phyloP scores from a whole-genome alignment of 1,140 invertebrate species.

The Chionoecetes opilio region DNA sequence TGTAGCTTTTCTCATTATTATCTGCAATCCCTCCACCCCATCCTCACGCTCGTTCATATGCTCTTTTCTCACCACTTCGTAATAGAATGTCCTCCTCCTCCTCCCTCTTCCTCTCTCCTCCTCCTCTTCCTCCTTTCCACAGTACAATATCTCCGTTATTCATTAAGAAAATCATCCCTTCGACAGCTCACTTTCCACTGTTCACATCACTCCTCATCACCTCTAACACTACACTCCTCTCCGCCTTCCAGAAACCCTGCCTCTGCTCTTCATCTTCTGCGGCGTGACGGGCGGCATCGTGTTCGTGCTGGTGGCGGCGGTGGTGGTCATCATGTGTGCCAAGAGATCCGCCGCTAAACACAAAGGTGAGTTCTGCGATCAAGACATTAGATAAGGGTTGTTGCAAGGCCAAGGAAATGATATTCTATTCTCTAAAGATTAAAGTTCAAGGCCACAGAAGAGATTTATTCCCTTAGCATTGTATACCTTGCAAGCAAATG shows the following conservation, averaged over 20 bases:
- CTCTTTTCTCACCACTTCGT: neutral
- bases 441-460: too few relatives aligned
- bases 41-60: neutral
- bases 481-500: too few relatives aligned
- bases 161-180: too few relatives aligned
- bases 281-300: slow-evolving; percentile 79
- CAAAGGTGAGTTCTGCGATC: too few relatives aligned
- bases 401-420: too few relatives aligned
- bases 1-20: neutral
- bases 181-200: neutral
- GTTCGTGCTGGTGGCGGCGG: slow-evolving; percentile 76
- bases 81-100: neutral
- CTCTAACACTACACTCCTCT: neutral
- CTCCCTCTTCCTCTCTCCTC: neutral
- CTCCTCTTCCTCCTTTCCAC: neutral
- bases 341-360: slow-evolving; percentile 74
- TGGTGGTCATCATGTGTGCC: slow-evolving; percentile 79
- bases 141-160: too few relatives aligned
- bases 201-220: neutral
- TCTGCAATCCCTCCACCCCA: neutral
- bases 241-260: slow-evolving; percentile 75
- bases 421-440: too few relatives aligned
- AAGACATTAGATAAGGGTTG: too few relatives aligned
- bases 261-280: slow-evolving; percentile 78
- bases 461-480: too few relatives aligned